Conservation (phyloP, 2,888 invertebrate genomes). For the Leucophenga maculata region DNA sequence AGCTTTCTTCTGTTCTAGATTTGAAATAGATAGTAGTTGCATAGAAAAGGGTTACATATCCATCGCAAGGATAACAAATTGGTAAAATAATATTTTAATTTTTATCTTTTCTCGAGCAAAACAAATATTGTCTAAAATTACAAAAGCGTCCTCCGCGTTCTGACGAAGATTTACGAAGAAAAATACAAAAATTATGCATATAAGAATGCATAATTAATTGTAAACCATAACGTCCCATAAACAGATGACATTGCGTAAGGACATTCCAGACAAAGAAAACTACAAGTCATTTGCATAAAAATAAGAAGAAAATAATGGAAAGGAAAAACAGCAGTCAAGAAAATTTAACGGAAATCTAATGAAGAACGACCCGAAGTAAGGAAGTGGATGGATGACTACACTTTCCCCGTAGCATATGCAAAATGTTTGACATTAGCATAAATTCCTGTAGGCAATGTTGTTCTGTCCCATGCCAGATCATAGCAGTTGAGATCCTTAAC, state of each 20-base stretch:
- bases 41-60: too few species aligned
- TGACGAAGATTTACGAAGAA: constrained; percentile 12
- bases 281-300: constrained; percentile 53
- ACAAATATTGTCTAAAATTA: constrained; percentile 63
- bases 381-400: not conserved
- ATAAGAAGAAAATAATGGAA: constrained; percentile 2
- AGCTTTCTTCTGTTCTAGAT: too few species aligned
- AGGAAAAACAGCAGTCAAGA: not conserved
- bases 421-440: constrained; percentile 48
- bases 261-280: not conserved
- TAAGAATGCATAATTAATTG: constrained; percentile 37
- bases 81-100: constrained; percentile 64
- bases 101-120: constrained; percentile 57
- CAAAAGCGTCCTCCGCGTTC: constrained; percentile 7
- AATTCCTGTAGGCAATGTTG: constrained; percentile 2
- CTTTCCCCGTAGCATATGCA: constrained; percentile 9
- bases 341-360: constrained; percentile 64
- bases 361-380: constrained; percentile 23
- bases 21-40: too few species aligned
- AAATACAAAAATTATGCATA: constrained; percentile 22
- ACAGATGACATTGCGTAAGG: constrained; percentile 50
- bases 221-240: constrained; percentile 51
- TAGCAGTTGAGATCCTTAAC: not conserved
- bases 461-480: constrained; percentile 1
- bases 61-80: constrained; percentile 46